Evolutionary conservation across 2,888 invertebrate species (phyloP), one percentile per base, ranked within the genome.

Genomic region (Sclerodermus sp.): DNA sequence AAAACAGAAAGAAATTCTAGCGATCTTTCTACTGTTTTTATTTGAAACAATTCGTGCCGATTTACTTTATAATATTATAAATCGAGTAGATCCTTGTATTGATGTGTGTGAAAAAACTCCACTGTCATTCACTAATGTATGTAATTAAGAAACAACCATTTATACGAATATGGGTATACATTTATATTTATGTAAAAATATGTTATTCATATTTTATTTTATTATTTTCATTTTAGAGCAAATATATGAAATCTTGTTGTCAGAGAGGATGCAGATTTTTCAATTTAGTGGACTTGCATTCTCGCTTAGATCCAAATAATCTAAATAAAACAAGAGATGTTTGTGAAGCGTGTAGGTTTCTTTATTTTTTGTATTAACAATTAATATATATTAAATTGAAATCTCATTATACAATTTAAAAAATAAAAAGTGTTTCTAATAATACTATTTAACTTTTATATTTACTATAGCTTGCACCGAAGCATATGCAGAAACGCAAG

Each of bases 221-320:
- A 23, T 23, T 5, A 23, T 23, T 8, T 55, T 45, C 31, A 30
- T 58, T 64, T 23, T 49, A 76, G 68, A 60, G 48, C 12, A 65
- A 68, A 29, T 69, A 71, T 29, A 56, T 67, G 3, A 69, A 68
- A 43, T 70, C 70, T 0, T 75, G 74, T 49, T 79, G 78, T 56
- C 72, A 76, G 44, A 67, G 76, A 45, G 79, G 79, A 23, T 79
- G 78, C 53, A 67, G 76, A 49, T 75, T 79, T 53, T 78, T 73
- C 54, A 76, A 74, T 62, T 64, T 79, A 10, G 71, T 72, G 12
- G 69, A 76, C 50, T 57, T 71, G 29, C 60, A 58, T 30, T 63
- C 65, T 15, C 68, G 67, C 38, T 53, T 71, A 6, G 68, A 69
- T 37, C 58, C 62, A 1, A 66, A 64, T 46, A 70, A 58, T 42